phyloP scores from a whole-genome alignment of 2,888 invertebrate species.

The Portevinia maculata region DNA sequence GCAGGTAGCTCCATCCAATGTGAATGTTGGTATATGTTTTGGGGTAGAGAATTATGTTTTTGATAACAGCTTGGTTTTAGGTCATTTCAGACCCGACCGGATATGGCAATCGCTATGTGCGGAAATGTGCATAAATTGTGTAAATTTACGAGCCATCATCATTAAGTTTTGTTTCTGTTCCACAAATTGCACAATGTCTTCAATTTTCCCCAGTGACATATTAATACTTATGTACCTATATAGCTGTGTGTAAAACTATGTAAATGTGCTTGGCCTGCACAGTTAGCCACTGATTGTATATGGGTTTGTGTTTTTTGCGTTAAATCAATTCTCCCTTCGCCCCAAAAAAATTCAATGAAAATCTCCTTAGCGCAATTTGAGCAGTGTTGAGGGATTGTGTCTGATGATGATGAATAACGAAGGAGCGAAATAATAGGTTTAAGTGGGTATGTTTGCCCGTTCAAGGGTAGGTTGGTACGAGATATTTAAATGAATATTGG shows the following conservation, averaged over 20 bases:
- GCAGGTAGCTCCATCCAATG: not conserved
- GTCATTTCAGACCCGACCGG: conserved; percentile 33
- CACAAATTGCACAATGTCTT: conserved; percentile 54
- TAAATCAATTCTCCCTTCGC: conserved; percentile 34
- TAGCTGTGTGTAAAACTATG: not conserved
- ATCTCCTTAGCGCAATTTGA: conserved; percentile 12
- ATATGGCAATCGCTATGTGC: conserved; percentile 55
- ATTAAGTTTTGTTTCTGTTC: conserved; percentile 47
- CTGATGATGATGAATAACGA: conserved; percentile 17
- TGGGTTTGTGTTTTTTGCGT: conserved; percentile 2
- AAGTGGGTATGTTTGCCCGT: not conserved
- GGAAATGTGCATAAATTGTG: conserved; percentile 65
- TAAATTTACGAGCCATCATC: conserved; percentile 65
- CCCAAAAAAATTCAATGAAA: conserved; percentile 19
- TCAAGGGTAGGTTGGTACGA: conserved; percentile 18
- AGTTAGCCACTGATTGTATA: not conserved
- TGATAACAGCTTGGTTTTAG: conserved; percentile 34
- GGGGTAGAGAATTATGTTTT: not conserved
- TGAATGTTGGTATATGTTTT: not conserved
- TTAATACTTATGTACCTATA: conserved; percentile 44
- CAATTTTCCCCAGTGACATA: conserved; percentile 50
- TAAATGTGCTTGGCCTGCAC: too few species aligned
- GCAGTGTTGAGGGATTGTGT: conserved; percentile 18
- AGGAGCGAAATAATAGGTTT: not conserved
- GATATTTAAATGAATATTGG: conserved; percentile 49